Evolutionary conservation across 2,113 vertebrate genomes (phyloP).

Genomic region (Cyphomyrus plagiostoma): DNA sequence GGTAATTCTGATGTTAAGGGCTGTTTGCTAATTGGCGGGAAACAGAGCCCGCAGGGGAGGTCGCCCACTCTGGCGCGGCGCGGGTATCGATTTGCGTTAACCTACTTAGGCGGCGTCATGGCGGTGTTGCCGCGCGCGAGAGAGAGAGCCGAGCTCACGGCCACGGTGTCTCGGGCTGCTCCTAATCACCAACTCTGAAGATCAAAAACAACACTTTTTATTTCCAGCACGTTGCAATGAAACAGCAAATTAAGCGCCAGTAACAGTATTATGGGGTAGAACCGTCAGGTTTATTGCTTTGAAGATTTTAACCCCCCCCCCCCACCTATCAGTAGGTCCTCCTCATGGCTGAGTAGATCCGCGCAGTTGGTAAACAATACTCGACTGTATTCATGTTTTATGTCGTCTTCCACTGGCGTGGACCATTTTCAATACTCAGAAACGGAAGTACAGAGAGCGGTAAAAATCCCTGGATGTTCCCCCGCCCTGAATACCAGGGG

Average conservation of each 20-base stretch:
- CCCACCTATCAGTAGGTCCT: neutral
- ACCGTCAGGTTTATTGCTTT: constrained; percentile 4
- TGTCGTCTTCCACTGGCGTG: neutral
- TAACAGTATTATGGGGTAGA: neutral
- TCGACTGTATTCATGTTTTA: neutral
- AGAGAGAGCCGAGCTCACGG: constrained; percentile 46
- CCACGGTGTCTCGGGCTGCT: constrained; percentile 40
- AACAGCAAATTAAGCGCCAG: constrained; percentile 44
- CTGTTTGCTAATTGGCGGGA: neutral
- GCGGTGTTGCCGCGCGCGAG: constrained; percentile 21
- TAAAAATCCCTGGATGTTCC: neutral
- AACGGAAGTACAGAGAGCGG: neutral
- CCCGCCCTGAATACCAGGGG: neutral
- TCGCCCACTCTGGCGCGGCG: constrained; percentile 43
- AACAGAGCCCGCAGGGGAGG: neutral
- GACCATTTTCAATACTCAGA: neutral
- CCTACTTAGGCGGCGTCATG: constrained; percentile 53
- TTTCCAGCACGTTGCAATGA: constrained; percentile 40
- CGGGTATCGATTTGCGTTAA: constrained; percentile 58
- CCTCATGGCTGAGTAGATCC: neutral
- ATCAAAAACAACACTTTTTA: constrained; percentile 46
- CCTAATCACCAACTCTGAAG: constrained; percentile 56
- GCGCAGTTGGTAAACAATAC: neutral
- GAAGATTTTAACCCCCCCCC: neutral
- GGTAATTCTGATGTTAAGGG: neutral